Conservation (phyloP, 2,113 vertebrate genomes). For the Bufo gargarizans region DNA sequence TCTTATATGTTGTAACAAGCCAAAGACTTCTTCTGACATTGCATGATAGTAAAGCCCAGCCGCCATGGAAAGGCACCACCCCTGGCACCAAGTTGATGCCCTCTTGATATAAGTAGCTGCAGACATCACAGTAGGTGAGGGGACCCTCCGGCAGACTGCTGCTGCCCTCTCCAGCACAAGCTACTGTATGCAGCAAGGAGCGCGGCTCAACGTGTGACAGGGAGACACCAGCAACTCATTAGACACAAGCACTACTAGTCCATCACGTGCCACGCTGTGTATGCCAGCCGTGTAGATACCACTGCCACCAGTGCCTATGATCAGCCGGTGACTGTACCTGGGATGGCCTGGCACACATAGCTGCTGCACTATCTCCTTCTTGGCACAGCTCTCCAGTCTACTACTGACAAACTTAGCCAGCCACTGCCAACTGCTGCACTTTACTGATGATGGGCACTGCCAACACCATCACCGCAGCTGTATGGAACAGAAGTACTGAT, state of each 20-base stretch:
- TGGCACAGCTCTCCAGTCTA: conserved; percentile 16
- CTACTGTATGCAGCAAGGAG: background rate
- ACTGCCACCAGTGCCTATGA: background rate
- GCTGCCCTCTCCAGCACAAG: background rate
- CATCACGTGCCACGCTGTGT: background rate
- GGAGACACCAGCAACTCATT: no score
- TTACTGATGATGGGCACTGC: conserved; percentile 19
- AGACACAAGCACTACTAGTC: background rate
- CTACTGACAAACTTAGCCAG: conserved; percentile 24
- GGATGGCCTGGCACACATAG: background rate
- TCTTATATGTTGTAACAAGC: background rate
- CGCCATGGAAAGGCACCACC: background rate
- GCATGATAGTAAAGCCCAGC: background rate
- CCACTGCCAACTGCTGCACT: conserved; percentile 43
- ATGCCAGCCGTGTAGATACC: no score
- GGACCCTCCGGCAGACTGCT: background rate
- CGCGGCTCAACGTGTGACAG: no score
- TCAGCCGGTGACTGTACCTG: background rate
- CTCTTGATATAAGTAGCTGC: background rate
- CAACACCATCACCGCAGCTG: background rate
- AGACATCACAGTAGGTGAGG: background rate
- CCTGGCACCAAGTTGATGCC: background rate
- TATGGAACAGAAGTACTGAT: background rate
- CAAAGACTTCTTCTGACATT: background rate
- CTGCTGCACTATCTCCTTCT: conserved; percentile 19